phyloP scores from a whole-genome alignment of 2,888 invertebrate species.

The Liodrosophila aerea region DNA sequence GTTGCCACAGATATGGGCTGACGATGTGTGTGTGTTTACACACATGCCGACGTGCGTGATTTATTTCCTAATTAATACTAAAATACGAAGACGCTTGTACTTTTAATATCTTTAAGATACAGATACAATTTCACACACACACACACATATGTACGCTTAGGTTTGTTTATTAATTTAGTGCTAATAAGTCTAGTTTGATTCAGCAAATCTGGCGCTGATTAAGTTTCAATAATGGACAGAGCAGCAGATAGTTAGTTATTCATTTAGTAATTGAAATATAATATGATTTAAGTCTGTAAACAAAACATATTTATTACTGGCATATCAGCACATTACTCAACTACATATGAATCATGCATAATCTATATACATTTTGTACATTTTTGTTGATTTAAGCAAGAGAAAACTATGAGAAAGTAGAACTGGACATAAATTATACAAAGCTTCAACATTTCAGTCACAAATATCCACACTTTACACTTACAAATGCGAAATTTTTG shows the following conservation, averaged over 20 bases:
- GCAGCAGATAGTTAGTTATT: neutral
- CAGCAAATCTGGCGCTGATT: conserved; percentile 1
- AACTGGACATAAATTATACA: neutral
- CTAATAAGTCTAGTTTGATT: conserved; percentile 17
- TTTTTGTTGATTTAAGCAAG: conserved; percentile 48
- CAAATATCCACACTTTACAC: conserved; percentile 2
- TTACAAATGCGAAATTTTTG: conserved; percentile 15
- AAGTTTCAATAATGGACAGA: too few species aligned
- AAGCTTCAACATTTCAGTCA: conserved; percentile 9
- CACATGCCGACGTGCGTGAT: conserved; percentile 57
- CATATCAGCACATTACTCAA: conserved; percentile 44
- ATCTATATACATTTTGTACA: too few species aligned
- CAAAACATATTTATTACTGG: conserved; percentile 37
- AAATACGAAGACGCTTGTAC: conserved; percentile 76
- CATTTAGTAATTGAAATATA: neutral
- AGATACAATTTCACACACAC: conserved; percentile 13
- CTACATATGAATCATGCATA: conserved; percentile 25
- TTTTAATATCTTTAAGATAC: conserved; percentile 73
- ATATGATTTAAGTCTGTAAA: conserved; percentile 5
- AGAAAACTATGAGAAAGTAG: neutral
- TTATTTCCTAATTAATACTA: conserved; percentile 74
- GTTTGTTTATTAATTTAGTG: conserved; percentile 12
- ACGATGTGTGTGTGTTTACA: conserved; percentile 33
- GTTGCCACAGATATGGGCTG: conserved; percentile 29
- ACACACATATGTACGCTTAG: conserved; percentile 4